Evolutionary conservation across 2,888 invertebrate species (phyloP).

Genomic region (Anarsia innoxiella): DNA sequence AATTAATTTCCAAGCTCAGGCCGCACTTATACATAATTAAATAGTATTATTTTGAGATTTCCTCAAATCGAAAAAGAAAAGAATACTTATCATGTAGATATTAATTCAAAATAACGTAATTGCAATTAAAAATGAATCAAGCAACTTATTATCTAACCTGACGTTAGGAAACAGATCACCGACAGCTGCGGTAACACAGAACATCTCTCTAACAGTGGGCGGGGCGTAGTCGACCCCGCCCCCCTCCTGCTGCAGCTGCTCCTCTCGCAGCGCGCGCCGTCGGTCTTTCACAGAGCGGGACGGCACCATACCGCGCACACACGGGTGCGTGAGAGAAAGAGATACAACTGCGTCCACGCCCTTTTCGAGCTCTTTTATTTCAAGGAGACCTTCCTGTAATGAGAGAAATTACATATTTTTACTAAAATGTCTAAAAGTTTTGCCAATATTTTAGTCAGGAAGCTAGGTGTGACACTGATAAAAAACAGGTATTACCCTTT

Average conservation of each 20-base stretch:
- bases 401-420: no score
- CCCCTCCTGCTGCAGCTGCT: neutral
- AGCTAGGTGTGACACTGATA: no score
- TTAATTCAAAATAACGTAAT: no score
- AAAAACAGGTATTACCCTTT: slow-evolving; percentile 74
- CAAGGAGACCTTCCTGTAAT: slow-evolving; percentile 78
- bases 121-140: no score
- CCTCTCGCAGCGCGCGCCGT: neutral
- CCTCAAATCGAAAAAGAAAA: no score
- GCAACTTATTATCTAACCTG: slow-evolving; percentile 45
- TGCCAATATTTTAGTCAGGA: no score
- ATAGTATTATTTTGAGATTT: no score
- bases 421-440: no score
- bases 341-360: slow-evolving; percentile 87
- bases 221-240: slow-evolving; percentile 41
- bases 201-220: slow-evolving; percentile 79
- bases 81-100: no score
- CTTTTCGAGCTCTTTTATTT: slow-evolving; percentile 79
- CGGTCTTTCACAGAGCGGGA: no score
- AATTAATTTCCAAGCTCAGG: no score
- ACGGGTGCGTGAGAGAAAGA: slow-evolving; percentile 78
- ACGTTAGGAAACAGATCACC: slow-evolving; percentile 76
- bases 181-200: slow-evolving; percentile 80
- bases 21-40: no score
- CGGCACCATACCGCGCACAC: slow-evolving; percentile 41